Evolutionary conservation across 1,140 invertebrate species (phyloP).

Genomic region (Halyomorpha halys): DNA sequence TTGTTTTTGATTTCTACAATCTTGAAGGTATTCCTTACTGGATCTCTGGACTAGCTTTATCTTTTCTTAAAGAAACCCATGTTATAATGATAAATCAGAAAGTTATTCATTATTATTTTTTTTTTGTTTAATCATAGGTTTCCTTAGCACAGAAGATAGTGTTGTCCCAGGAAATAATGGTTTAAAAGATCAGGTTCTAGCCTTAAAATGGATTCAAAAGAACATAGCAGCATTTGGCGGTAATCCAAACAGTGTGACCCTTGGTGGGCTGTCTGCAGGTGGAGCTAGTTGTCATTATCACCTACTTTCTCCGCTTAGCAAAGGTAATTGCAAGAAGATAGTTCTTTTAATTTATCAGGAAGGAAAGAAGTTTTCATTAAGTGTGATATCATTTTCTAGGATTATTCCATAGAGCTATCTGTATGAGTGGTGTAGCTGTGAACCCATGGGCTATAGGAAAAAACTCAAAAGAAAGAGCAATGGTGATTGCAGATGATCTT

Average conservation of each 20-base stretch:
- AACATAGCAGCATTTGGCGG: slow-evolving; percentile 27
- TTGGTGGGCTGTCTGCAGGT: slow-evolving; percentile 23
- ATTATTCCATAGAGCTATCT: neutral
- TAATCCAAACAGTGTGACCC: slow-evolving; percentile 22
- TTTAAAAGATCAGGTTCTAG: slow-evolving; percentile 27
- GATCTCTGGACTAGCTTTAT: too few species aligned
- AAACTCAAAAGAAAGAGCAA: slow-evolving; percentile 53
- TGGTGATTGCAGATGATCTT: slow-evolving; percentile 49
- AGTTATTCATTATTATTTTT: too few species aligned
- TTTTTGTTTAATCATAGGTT: too few species aligned
- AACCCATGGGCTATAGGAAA: slow-evolving; percentile 36
- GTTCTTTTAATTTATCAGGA: too few species aligned
- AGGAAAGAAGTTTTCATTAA: too few species aligned
- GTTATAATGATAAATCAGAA: too few species aligned
- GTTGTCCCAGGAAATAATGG: slow-evolving; percentile 28
- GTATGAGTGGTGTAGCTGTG: neutral
- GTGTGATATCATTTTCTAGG: neutral
- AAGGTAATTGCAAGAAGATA: slow-evolving; percentile 8
- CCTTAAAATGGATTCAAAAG: slow-evolving; percentile 27
- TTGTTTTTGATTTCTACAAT: too few species aligned
- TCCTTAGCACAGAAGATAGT: slow-evolving; percentile 26
- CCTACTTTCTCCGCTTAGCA: slow-evolving; percentile 25
- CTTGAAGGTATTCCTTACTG: too few species aligned
- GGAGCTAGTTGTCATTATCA: slow-evolving; percentile 25
- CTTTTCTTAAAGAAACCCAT: too few species aligned